These are phyloP conservation scores for Ariolimax columbianus DNA, from an alignment of 2,888 invertebrate species.

Conservation along the genomic window DNA sequence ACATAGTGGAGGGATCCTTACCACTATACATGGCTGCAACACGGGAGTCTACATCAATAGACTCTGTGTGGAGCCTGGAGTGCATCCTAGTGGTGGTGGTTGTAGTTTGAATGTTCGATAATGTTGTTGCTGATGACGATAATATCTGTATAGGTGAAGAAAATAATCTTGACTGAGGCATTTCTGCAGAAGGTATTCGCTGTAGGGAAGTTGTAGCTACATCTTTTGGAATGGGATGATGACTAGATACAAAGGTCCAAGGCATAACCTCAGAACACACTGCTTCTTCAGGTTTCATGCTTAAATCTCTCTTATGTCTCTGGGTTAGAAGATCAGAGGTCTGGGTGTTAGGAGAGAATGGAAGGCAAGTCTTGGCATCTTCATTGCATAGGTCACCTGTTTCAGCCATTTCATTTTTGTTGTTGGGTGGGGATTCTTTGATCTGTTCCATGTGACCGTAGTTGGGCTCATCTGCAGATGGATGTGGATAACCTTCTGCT, in stretches of 20 bases:
- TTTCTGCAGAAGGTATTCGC: background rate
- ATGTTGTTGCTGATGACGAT: background rate
- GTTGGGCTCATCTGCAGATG: background rate
- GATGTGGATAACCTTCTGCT: background rate
- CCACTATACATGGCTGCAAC: slow-evolving; percentile 41
- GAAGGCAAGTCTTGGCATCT: background rate
- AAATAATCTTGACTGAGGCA: background rate
- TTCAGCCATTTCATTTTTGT: background rate
- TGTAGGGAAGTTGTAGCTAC: background rate
- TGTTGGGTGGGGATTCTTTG: background rate
- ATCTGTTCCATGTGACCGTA: background rate
- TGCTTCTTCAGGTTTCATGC: background rate
- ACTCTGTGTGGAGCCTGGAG: slow-evolving; percentile 3
- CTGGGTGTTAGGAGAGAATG: background rate
- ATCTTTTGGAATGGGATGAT: background rate
- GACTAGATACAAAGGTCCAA: background rate
- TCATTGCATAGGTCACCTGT: background rate
- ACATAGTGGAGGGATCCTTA: slow-evolving; percentile 16
- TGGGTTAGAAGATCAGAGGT: background rate
- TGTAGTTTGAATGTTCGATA: background rate
- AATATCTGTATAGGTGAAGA: background rate
- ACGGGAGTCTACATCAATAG: slow-evolving; percentile 26
- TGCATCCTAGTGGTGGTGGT: background rate
- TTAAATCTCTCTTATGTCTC: background rate
- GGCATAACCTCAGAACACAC: background rate